A percentile compares a stretch with the other conserved stretches of the same genome.
Conservation (phyloP, 2,888 invertebrate genomes). For the Pandemis corylana region DNA sequence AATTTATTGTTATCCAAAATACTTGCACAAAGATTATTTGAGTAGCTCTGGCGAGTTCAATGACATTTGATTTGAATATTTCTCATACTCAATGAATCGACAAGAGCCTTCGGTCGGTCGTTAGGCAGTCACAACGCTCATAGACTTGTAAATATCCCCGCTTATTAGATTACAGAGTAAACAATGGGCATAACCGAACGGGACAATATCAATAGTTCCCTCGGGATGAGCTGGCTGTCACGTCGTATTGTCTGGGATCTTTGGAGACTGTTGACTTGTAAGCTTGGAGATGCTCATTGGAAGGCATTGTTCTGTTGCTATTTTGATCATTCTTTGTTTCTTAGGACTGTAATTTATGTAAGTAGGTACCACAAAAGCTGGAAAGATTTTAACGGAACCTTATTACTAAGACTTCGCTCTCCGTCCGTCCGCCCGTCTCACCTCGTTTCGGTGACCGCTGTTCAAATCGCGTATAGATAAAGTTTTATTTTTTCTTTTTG, state of each 20-base stretch:
- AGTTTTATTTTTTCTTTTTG: too few relatives aligned
- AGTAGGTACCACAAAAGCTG: too few relatives aligned
- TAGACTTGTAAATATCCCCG: slow-evolving; percentile 12
- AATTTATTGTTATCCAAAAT: too few relatives aligned
- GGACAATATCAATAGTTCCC: slow-evolving; percentile 4
- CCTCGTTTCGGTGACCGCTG: too few relatives aligned
- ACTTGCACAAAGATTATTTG: too few relatives aligned
- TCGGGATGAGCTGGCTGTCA: background rate
- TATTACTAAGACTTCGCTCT: too few relatives aligned
- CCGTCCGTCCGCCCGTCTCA: too few relatives aligned
- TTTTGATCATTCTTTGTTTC: background rate
- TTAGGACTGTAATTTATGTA: too few relatives aligned
- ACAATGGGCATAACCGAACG: slow-evolving; percentile 15
- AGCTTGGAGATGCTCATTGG: background rate
- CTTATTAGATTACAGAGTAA: slow-evolving; percentile 5
- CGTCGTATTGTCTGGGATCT: background rate
- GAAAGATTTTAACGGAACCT: too few relatives aligned
- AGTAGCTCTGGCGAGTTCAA: background rate
- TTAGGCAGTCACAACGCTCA: background rate
- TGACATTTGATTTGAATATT: background rate
- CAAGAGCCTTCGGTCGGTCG: background rate
- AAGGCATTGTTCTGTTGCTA: background rate
- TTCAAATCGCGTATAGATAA: too few relatives aligned
- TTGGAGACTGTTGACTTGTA: background rate
- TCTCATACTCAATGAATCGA: background rate